Conservation (phyloP, 2,888 invertebrate genomes). For the Shargacucullia verbasci region DNA sequence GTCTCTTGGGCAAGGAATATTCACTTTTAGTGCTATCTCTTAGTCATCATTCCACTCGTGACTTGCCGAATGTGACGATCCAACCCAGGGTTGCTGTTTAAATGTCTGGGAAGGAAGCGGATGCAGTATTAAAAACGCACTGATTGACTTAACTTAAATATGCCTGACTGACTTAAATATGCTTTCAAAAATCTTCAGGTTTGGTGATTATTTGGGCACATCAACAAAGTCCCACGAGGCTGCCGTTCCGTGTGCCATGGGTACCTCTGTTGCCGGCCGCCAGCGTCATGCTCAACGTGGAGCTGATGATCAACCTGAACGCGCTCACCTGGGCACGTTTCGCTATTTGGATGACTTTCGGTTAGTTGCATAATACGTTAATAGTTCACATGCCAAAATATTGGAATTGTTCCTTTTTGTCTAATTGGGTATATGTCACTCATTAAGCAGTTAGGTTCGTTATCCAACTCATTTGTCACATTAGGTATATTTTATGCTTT, state of each 20-base stretch:
- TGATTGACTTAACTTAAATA: too few relatives aligned
- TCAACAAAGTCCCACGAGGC: slow-evolving; percentile 92
- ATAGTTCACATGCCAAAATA: slow-evolving; percentile 20
- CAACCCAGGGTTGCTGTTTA: too few relatives aligned
- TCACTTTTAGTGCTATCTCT: too few relatives aligned
- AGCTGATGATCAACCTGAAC: slow-evolving; percentile 95
- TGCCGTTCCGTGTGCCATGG: slow-evolving; percentile 94
- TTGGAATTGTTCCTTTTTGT: slow-evolving; percentile 22
- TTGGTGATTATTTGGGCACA: slow-evolving; percentile 93
- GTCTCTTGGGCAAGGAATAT: too few relatives aligned
- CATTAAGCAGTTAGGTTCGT: slow-evolving; percentile 25
- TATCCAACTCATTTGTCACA: too few relatives aligned
- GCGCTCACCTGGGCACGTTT: slow-evolving; percentile 95
- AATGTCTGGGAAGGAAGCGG: too few relatives aligned
- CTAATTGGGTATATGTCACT: slow-evolving; percentile 25
- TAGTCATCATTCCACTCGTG: too few relatives aligned
- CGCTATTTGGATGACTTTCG: slow-evolving; percentile 95
- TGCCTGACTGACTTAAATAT: too few relatives aligned
- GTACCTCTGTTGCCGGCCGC: slow-evolving; percentile 94
- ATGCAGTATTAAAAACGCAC: too few relatives aligned
- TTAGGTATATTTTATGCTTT: too few relatives aligned
- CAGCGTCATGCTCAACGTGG: slow-evolving; percentile 94
- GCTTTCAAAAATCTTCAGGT: slow-evolving; percentile 78
- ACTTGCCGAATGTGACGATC: too few relatives aligned
- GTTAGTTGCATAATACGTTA: slow-evolving; percentile 76